These are phyloP conservation scores for Drosophila lini DNA, from an alignment of 1,140 invertebrate genomes.

Conservation along the genomic window DNA sequence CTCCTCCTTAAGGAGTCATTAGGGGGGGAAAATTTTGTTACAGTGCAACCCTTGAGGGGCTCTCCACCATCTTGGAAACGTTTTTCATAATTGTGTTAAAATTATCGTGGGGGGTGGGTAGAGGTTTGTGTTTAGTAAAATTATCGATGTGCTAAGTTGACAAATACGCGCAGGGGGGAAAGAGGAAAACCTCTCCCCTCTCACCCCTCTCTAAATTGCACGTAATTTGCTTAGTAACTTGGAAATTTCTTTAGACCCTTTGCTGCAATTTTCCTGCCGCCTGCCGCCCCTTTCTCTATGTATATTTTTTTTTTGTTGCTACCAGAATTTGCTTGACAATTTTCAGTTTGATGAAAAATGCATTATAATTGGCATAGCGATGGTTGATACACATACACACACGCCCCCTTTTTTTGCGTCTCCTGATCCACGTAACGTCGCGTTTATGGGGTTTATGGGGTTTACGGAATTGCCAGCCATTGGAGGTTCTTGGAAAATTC, in stretches of 20 bases:
- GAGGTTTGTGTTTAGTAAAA: slow-evolving; percentile 10
- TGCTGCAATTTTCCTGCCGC: slow-evolving; percentile 21
- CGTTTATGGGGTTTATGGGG: neutral
- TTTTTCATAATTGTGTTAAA: slow-evolving; percentile 76
- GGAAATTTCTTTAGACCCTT: slow-evolving; percentile 24
- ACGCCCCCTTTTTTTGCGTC: neutral
- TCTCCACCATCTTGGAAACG: slow-evolving; percentile 54
- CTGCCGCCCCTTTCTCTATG: neutral
- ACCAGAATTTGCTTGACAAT: slow-evolving; percentile 50
- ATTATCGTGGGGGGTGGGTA: slow-evolving; percentile 44
- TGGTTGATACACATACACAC: neutral
- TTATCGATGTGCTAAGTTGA: slow-evolving; percentile 81
- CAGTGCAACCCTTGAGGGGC: slow-evolving; percentile 1
- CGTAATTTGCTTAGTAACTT: slow-evolving; percentile 31
- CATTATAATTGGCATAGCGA: slow-evolving; percentile 69
- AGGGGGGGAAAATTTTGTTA: slow-evolving; percentile 5
- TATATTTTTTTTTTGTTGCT: neutral
- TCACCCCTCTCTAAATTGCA: neutral
- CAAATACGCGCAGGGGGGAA: slow-evolving; percentile 48
- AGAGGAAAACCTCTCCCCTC: neutral
- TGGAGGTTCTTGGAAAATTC: slow-evolving; percentile 47
- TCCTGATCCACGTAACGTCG: slow-evolving; percentile 1
- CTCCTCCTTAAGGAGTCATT: slow-evolving; percentile 23
- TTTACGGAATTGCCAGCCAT: neutral
- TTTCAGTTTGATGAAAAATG: slow-evolving; percentile 70